These are phyloP conservation scores for Trichonephila clavipes DNA, from an alignment of 1,140 invertebrate species.

Conservation along the genomic window DNA sequence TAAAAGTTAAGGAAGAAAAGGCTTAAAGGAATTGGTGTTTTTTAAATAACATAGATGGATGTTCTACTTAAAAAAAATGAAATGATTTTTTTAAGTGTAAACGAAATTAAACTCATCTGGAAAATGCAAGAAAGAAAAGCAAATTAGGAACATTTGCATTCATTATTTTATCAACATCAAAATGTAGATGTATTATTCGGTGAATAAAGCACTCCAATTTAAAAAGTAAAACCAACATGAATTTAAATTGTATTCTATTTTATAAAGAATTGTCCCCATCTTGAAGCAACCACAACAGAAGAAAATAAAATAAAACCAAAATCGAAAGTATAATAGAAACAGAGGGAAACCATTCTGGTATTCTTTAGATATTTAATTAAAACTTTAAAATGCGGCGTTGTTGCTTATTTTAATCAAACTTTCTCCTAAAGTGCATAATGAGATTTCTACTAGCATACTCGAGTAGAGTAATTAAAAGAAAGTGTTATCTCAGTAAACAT, in stretches of 20 bases:
- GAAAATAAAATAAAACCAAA: background rate
- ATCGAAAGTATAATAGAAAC: background rate
- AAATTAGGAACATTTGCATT: background rate
- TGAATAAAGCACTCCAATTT: background rate
- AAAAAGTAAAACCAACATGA: background rate
- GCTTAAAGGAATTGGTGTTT: background rate
- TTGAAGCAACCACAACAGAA: background rate
- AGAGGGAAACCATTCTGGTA: background rate
- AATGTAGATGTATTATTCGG: background rate
- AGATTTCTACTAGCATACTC: background rate
- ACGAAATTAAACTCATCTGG: background rate
- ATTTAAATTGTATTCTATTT: background rate
- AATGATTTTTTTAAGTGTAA: background rate
- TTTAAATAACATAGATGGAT: background rate
- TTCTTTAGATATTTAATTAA: constrained; percentile 35
- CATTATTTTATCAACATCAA: background rate
- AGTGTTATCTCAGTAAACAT: constrained; percentile 57
- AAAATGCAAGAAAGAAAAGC: background rate
- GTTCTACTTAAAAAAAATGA: no score
- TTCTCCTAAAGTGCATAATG: constrained; percentile 26
- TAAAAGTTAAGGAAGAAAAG: background rate
- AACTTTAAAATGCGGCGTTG: background rate
- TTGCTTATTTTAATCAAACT: constrained; percentile 42
- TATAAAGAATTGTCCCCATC: background rate
- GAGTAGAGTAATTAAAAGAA: constrained; percentile 37